Evolutionary conservation across 2,797 vertebrate species (phyloP), one percentile per base, ranked within the genome.

Genomic region (Intellagama lesueurii): DNA sequence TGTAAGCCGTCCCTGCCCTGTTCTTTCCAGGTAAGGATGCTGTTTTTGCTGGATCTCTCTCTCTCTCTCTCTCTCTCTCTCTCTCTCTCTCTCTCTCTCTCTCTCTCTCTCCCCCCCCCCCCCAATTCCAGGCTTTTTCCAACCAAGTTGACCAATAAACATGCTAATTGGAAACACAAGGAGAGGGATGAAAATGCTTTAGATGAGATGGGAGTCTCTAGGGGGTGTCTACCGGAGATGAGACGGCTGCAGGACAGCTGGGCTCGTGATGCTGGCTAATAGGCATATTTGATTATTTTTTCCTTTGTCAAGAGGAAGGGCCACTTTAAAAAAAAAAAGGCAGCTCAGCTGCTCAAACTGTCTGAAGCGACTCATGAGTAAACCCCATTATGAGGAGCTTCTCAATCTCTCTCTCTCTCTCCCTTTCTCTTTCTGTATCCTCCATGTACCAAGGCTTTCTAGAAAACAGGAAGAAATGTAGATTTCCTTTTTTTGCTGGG

Each of bases 341-440:
- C 26, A 40, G 22, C 75, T 26, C 77, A 40, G 1, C 26, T 0
- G 28, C 17, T 87, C 35, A 52, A 83, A 56, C 70, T 66, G 7
- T 66, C 77, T 52, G 88, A 81, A 85, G 32, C 70, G 40, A 89
- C 56, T 75, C 70, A 75, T 70, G 77, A 69, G 69, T 77, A 88
- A 56, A 77, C 83, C 85, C 24, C 5, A 52, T 4, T 60, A 78
- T 78, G 40, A 78, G 69, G 68, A 83, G 49, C n/a, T 72, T 75
- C 8, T 64, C 35, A 60, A 69, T 72, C 40, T 22, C 40, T 64
- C 11, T 11, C 82, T 78, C 68, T 52, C 5, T 44, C 26, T 47
- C 79, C 64, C 19, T 32, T 2, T 77, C 22, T 2, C 83, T n/a
- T 30, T 28, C 52, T 32, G 60, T 14, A 12, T 8, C 14, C 2